Evolutionary conservation across 2,797 vertebrate species (phyloP), one percentile per base, ranked within the genome.

Genomic region (Channa striata): DNA sequence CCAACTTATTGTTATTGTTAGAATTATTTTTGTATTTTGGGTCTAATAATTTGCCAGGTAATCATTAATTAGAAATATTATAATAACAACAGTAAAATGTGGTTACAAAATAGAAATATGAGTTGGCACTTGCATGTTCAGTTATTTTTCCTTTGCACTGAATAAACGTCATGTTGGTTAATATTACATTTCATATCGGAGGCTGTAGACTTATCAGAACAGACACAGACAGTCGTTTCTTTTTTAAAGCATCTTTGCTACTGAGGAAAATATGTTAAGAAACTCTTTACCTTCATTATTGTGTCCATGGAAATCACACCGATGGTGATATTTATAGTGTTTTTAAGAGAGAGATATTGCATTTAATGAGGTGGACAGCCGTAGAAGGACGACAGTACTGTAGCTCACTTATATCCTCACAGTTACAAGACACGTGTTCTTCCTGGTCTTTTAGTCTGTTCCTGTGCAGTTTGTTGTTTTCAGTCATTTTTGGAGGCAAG

Each of bases 401-500:
- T n/a, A 30, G 4, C 16, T 30, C 17, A 7, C 25, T 46, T 19
- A 51, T 17, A 39, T n/a, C 39, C 16, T 8, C 3, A 51, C 34
- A 16, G 3, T 42, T 43, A 61, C 43, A 10, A 60, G 3, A 71
- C 46, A 36, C 14, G 60, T 8, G 51, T 42, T 48, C 10, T 51
- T 14, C 59, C 19, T 58, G 36, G 65, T 62, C 5, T 58, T 79
- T 78, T 52, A 59, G 19, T 34, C 17, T 1, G 12, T 52, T 59
- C 25, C 72, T 72, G 43, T 78, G 13, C 37, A 39, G 25, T 67
- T 47, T 20, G 52, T 52, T 59, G 46, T 59, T 72, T 57, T 14
- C 30, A 62, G 58, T 12, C 12, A 39, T 33, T 48, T 50, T 42
- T 46, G 25, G 62, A 69, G 52, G 74, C n/a, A 49, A 1, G 16